Base-by-base conservation (phyloP, 2,113 vertebrate species). In the Mola mola region DNA sequence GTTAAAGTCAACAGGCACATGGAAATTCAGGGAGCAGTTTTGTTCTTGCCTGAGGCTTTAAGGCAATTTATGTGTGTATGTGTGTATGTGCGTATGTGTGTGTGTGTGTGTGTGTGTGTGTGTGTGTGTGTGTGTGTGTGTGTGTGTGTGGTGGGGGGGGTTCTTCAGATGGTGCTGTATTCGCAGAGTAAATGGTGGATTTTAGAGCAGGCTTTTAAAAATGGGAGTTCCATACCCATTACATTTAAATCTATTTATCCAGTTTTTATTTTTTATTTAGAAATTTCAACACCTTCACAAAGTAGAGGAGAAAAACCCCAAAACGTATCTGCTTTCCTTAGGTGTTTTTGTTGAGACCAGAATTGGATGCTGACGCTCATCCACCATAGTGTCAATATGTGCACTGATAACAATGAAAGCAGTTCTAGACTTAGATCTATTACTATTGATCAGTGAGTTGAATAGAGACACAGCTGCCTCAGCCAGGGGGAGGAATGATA, bases 361-460 rank as follows among this genome's bases (percentile, higher is more conserved):
- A 64, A 83, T 56, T 43, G 64, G 49, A 40, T 62, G 31, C 64
- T 53, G 41, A 76, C 52, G 38, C 64, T 51, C 52, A 88, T 81
- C 75, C 66, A 78, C 36, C 68, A 47, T 41, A 40, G 6, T 60
- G 53, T 88, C 84, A 65, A 88, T 89, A 75, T 40, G 58, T 28
- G 42, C 70, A 82, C 71, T 74, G 82, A 89, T 90, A 75, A 57
- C 59, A 37, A 63, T 34, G 41, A 67, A 53, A 79, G 69, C 65
- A 56, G 77, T 76, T 72, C 46, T 9, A 19, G 62, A 77, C 6
- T 79, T 58, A 19, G 71, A 68, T 84, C 79, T 72, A 47, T 83
- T 78, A 60, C 19, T 72, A 87, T 89, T 71, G 89, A 90, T 85
- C 66, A 52, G 6, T 16, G 1, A 21, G 66, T 43, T 51, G 65